Evolutionary conservation across 2,797 vertebrate genomes (phyloP).

Genomic region (Thalassophryne amazonica): DNA sequence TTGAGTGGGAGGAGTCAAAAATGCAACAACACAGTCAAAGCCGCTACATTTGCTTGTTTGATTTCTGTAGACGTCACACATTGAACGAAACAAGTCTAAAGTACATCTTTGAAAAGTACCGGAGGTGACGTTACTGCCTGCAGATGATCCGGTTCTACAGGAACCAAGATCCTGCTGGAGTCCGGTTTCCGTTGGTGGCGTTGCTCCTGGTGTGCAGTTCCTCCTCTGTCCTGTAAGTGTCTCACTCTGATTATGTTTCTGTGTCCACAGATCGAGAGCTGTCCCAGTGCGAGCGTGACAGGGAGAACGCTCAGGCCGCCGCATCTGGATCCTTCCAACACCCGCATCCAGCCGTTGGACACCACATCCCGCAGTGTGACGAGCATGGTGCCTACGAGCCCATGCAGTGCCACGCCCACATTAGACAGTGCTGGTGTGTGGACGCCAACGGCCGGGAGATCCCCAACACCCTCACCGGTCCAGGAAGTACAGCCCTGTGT

Average conservation of each 20-base stretch:
- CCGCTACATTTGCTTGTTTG: too few relatives aligned
- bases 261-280: conserved; percentile 65
- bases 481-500: conserved; percentile 70
- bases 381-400: conserved; percentile 80
- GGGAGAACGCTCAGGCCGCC: conserved; percentile 60
- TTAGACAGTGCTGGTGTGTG: conserved; percentile 91
- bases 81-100: too few relatives aligned
- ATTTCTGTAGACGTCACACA: too few relatives aligned
- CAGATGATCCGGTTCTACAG: too few relatives aligned
- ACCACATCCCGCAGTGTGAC: conserved; percentile 85
- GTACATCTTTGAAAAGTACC: too few relatives aligned
- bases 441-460: conserved; percentile 84
- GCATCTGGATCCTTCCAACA: conserved; percentile 27
- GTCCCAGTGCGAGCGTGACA: conserved; percentile 81
- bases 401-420: conserved; percentile 83
- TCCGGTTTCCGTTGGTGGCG: too few relatives aligned
- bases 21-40: too few relatives aligned
- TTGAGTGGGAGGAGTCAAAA: too few relatives aligned
- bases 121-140: too few relatives aligned
- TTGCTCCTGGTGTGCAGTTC: too few relatives aligned
- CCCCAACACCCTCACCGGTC: conserved; percentile 78
- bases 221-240: neutral
- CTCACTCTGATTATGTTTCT: neutral
- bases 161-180: too few relatives aligned
- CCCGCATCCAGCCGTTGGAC: conserved; percentile 45